Conservation (phyloP, 2,888 invertebrate species). For the Clanis bilineata region DNA sequence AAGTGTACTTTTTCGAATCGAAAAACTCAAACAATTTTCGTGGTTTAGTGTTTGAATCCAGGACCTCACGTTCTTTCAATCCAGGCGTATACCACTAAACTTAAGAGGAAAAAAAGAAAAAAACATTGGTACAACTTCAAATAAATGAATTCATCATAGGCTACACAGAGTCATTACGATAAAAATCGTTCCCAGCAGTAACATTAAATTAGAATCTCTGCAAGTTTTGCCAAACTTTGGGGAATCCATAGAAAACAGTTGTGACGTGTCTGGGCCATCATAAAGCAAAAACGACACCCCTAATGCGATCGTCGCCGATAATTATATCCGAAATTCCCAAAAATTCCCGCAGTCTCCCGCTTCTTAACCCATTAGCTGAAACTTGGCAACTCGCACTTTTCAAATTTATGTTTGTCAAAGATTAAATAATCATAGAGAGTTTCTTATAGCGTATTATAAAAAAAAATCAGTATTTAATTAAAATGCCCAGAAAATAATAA, state of each 20-base stretch:
- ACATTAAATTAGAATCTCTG: neutral
- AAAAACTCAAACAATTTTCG: too few species aligned
- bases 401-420: slow-evolving; percentile 41
- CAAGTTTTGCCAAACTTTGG: neutral
- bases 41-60: too few species aligned
- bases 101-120: too few species aligned
- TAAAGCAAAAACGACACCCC: slow-evolving; percentile 75
- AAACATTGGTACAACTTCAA: neutral
- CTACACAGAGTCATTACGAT: neutral
- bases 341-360: slow-evolving; percentile 58
- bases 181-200: neutral
- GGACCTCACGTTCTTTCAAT: too few species aligned
- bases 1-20: too few species aligned
- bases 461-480: too few species aligned
- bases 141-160: neutral
- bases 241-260: slow-evolving; percentile 18
- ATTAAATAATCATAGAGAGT: slow-evolving; percentile 7
- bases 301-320: slow-evolving; percentile 73
- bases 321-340: slow-evolving; percentile 75
- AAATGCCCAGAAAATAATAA: too few species aligned
- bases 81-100: too few species aligned
- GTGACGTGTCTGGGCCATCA: slow-evolving; percentile 52
- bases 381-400: slow-evolving; percentile 67
- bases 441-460: neutral
- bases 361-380: slow-evolving; percentile 73